Evolutionary conservation across 2,113 vertebrate species (phyloP), one percentile per base, ranked within the genome.

Genomic region (Scatophagus argus): DNA sequence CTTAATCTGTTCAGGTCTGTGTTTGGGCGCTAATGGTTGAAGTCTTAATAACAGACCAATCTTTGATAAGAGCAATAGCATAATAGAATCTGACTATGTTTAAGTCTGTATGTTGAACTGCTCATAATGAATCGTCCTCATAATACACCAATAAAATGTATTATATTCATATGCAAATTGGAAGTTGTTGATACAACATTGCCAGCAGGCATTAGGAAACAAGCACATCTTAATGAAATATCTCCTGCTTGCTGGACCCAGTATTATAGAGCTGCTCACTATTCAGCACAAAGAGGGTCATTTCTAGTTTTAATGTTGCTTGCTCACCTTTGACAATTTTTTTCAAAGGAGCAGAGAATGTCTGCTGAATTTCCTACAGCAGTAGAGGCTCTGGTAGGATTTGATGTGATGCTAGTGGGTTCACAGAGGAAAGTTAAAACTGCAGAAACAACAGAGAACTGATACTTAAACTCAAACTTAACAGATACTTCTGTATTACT

Each of bases 101-200:
- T 78, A 75, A 84, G 64, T 79, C 60, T 79, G 71, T 84, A 76
- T 59, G 60, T 69, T 51, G 56, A 76, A 81, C 51, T 55, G 74
- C 84, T 82, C 70, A 77, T 64, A 82, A 84, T 84, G 81, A 89
- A 89, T 83, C 80, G 83, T 79, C 43, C 75, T 49, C 83, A 88
- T 80, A 82, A 84, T 83, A 52, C 81, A 77, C 68, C 74, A 77
- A 61, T 84, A 75, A 85, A 88, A 85, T 68, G 69, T 73, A 85
- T 82, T 85, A 84, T 70, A 89, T 89, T 87, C 88, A 85, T 81
- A 91, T 89, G 88, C 86, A 90, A 89, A 90, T 87, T 63, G 55
- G 77, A 74, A 49, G 55, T 49, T 3, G 17, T 60, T 70, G 87
- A 84, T 83, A 79, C 49, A 56, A 46, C 21, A 16, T 55, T 74